Conservation (phyloP, 2,113 vertebrate species). For the Nipponia nippon region DNA sequence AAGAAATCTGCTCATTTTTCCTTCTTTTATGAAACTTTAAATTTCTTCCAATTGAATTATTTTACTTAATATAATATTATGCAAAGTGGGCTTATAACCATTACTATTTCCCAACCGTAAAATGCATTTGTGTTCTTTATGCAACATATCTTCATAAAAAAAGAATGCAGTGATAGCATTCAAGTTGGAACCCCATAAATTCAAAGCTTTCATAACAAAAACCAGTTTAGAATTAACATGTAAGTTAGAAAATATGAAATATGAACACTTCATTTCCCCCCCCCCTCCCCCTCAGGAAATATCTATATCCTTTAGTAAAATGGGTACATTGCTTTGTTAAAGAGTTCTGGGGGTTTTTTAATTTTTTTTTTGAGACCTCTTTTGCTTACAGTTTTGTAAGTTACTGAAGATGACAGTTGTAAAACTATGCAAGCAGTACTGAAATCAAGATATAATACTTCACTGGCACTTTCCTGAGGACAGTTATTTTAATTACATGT, state of each 20-base stretch:
- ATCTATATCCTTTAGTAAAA: neutral
- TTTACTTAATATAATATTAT: neutral
- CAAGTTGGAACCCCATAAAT: neutral
- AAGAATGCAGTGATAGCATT: neutral
- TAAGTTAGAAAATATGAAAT: neutral
- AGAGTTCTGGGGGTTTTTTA: neutral
- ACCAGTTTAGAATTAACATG: neutral
- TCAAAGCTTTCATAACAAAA: neutral
- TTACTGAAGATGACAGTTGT: neutral
- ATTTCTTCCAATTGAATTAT: neutral
- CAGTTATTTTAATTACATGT: neutral
- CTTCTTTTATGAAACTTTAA: neutral
- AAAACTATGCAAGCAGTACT: neutral
- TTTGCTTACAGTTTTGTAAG: neutral
- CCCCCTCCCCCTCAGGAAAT: neutral
- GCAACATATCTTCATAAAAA: neutral
- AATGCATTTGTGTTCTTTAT: neutral
- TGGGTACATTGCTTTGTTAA: neutral
- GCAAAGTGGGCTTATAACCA: neutral
- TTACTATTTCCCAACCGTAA: neutral
- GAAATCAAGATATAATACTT: neutral
- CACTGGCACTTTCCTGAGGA: neutral
- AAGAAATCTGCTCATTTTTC: neutral
- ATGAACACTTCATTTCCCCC: rapidly evolving
- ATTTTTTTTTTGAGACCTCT: neutral